Evolutionary conservation across 2,888 invertebrate genomes (phyloP).

Genomic region (Rhagium mordax): DNA sequence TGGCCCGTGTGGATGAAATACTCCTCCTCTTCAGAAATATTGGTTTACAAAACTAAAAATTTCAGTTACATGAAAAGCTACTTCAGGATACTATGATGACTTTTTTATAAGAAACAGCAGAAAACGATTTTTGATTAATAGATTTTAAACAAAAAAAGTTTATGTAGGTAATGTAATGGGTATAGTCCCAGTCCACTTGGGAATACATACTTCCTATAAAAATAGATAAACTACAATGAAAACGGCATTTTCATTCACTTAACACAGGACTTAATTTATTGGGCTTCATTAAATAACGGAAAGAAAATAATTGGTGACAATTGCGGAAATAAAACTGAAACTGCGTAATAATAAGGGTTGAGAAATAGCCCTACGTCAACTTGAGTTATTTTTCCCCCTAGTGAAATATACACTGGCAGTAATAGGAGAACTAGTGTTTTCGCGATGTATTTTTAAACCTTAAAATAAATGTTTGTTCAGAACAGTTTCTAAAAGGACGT

Average conservation of each 20-base stretch:
- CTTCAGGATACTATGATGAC: no score
- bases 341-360: neutral
- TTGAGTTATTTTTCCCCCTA: neutral
- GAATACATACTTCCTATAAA: no score
- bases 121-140: no score
- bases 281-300: neutral
- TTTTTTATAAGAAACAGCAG: no score
- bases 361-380: neutral
- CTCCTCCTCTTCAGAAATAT: no score
- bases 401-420: neutral
- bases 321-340: neutral
- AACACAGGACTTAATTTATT: neutral
- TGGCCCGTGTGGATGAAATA: no score
- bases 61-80: no score
- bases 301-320: neutral
- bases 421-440: neutral
- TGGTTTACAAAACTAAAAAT: no score
- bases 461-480: neutral
- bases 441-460: neutral
- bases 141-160: no score
- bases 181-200: no score
- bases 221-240: neutral
- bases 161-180: no score
- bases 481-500: neutral
- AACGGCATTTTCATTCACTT: neutral